Evolutionary conservation across 2,888 invertebrate genomes (phyloP).

Genomic region (Caenorhabditis imperialis): DNA sequence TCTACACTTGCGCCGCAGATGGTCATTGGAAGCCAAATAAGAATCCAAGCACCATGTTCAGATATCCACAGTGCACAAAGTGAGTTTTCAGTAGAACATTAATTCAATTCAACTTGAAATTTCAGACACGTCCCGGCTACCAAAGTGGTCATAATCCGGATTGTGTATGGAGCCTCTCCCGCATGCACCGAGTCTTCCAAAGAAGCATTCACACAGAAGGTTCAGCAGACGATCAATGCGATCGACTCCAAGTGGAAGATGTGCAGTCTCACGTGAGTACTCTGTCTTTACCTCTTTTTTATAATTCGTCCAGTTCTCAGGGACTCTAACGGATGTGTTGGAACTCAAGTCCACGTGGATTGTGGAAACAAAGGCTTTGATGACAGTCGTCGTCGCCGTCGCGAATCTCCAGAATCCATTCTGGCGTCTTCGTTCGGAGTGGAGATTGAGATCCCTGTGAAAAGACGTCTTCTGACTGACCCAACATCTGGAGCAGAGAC

Average conservation of each 20-base stretch:
- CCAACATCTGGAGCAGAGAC: constrained; percentile 22
- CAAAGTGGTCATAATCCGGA: constrained; percentile 91
- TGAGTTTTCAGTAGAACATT: constrained; percentile 23
- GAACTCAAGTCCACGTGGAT: constrained; percentile 83
- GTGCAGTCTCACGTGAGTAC: constrained; percentile 83
- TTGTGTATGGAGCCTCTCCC: constrained; percentile 96
- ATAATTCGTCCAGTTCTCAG: constrained; percentile 27
- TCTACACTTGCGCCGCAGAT: constrained; percentile 97
- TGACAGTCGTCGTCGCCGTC: constrained; percentile 75
- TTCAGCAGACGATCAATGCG: constrained; percentile 89
- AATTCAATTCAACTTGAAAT: constrained; percentile 52
- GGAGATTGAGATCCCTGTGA: constrained; percentile 64
- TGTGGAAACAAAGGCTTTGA: constrained; percentile 78
- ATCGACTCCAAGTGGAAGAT: constrained; percentile 96
- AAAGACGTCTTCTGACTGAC: constrained; percentile 41
- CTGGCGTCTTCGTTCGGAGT: constrained; percentile 45
- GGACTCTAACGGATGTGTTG: constrained; percentile 88
- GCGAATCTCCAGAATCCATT: constrained; percentile 17
- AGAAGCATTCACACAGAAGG: constrained; percentile 83
- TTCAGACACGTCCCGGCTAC: constrained; percentile 91
- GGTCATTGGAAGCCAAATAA: constrained; percentile 91
- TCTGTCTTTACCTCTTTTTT: too few species aligned
- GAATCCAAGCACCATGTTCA: constrained; percentile 63
- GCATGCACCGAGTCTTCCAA: constrained; percentile 92
- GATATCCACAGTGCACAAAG: constrained; percentile 78